Conservation (phyloP, 2,797 vertebrate genomes). For the Tadarida brasiliensis region DNA sequence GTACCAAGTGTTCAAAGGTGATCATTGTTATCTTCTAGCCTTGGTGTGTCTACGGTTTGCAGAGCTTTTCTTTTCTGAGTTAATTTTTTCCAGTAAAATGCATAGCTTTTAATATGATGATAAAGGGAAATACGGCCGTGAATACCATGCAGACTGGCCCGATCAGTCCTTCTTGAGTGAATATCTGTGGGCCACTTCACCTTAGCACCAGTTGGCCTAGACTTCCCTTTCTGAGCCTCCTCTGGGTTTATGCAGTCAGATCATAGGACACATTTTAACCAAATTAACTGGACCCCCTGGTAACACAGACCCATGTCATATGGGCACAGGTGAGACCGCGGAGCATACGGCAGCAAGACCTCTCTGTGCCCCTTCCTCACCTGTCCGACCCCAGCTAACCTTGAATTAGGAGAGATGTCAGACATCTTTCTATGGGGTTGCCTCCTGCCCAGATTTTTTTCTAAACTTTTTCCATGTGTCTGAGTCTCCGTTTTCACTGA, state of each 20-base stretch:
- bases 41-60: background rate
- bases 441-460: slow-evolving; percentile 66
- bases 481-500: slow-evolving; percentile 68
- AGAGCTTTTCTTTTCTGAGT: background rate
- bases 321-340: background rate
- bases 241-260: background rate
- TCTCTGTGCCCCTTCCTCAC: background rate
- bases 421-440: slow-evolving; percentile 48
- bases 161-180: background rate
- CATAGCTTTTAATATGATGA: background rate
- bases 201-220: background rate
- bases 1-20: background rate
- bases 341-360: background rate
- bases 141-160: background rate
- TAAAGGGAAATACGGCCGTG: background rate
- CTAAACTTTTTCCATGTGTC: slow-evolving; percentile 75
- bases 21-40: background rate
- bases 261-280: background rate
- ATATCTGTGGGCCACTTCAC: background rate
- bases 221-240: background rate
- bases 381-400: background rate
- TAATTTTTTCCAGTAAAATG: background rate
- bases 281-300: background rate
- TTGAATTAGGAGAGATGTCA: slow-evolving; percentile 7
- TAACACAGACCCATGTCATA: background rate